Conservation (phyloP, 2,888 invertebrate genomes). For the Limnephilus marmoratus region DNA sequence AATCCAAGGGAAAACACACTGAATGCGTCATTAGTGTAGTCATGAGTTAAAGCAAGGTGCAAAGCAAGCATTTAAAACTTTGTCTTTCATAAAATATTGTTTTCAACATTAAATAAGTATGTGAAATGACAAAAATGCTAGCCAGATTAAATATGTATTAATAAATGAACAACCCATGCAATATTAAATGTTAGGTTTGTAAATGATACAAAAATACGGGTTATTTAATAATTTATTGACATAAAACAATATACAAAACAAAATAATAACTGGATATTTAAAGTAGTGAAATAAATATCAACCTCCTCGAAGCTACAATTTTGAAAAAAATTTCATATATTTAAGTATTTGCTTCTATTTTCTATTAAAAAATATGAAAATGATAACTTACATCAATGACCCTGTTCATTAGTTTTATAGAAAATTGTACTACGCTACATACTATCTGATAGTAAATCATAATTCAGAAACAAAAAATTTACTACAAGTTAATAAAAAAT, state of each 20-base stretch:
- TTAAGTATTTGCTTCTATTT: not conserved
- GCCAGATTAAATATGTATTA: not conserved
- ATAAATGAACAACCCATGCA: slow-evolving; percentile 46
- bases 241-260: slow-evolving; percentile 47
- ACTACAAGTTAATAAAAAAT: not conserved
- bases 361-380: not conserved
- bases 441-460: not conserved
- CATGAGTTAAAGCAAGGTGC: not conserved
- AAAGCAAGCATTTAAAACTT: not conserved
- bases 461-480: not conserved
- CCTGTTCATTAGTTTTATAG: slow-evolving; percentile 24
- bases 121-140: slow-evolving; percentile 23
- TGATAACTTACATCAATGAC: not conserved
- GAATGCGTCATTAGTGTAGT: not conserved
- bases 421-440: not conserved
- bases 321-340: not conserved
- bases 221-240: slow-evolving; percentile 51
- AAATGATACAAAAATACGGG: slow-evolving; percentile 55
- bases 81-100: not conserved
- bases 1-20: not conserved
- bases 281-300: slow-evolving; percentile 13
- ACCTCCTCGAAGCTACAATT: not conserved
- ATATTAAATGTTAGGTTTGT: slow-evolving; percentile 37
- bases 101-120: not conserved
- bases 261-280: slow-evolving; percentile 29